Conservation (phyloP, 2,797 vertebrate genomes). For the Saxicola maurus region DNA sequence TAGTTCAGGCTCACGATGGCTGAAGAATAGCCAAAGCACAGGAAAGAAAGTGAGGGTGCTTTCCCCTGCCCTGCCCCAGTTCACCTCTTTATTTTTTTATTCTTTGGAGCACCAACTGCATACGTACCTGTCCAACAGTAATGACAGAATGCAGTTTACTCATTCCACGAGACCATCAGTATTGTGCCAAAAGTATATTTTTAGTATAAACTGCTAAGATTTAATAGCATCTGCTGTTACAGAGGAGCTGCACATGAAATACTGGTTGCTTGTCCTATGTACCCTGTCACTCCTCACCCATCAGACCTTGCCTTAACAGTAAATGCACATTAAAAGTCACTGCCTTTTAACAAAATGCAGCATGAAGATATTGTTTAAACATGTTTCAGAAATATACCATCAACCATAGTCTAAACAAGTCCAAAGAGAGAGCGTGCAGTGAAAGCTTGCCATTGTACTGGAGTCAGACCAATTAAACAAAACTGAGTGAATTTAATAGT, state of each 20-base stretch:
- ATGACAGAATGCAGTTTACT: background rate
- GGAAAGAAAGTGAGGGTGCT: background rate
- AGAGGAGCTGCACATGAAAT: background rate
- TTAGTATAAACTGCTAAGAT: background rate
- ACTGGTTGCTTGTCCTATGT: background rate
- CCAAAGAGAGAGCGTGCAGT: background rate
- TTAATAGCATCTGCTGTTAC: background rate
- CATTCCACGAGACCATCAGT: background rate
- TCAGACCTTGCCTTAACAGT: background rate
- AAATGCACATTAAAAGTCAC: background rate
- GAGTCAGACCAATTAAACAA: constrained; percentile 22
- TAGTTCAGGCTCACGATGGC: background rate
- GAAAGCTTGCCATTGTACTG: constrained; percentile 24
- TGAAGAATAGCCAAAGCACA: background rate
- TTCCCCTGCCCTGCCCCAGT: fast-evolving
- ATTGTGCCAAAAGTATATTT: background rate
- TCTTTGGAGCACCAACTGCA: background rate
- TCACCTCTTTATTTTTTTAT: background rate
- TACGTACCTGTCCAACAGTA: background rate
- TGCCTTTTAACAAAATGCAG: background rate
- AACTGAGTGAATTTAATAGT: constrained; percentile 15
- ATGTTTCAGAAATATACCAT: constrained; percentile 12
- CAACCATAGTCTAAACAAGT: constrained; percentile 47
- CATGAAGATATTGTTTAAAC: constrained; percentile 11
- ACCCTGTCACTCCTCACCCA: background rate